Evolutionary conservation across 2,888 invertebrate genomes (phyloP).

Genomic region (Melanophora roralis): DNA sequence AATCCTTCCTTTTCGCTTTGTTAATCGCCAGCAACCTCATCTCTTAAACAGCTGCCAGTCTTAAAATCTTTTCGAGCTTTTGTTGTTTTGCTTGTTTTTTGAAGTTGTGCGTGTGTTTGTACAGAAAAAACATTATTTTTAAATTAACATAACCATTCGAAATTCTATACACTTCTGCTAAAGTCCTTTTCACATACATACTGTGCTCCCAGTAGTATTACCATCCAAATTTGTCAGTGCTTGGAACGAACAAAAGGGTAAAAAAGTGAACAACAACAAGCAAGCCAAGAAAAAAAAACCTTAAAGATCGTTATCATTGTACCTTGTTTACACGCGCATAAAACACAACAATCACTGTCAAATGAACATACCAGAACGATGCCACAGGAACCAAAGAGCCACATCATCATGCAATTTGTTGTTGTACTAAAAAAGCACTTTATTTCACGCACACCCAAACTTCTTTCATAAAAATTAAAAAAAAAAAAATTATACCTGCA

Average conservation of each 20-base stretch:
- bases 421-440: neutral
- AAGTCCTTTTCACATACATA: slow-evolving; percentile 43
- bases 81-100: neutral
- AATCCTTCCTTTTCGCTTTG: slow-evolving; percentile 51
- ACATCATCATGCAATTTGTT: neutral
- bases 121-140: slow-evolving; percentile 49
- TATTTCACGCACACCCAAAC: slow-evolving; percentile 4
- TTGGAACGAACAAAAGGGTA: slow-evolving; percentile 4
- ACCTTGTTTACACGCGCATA: slow-evolving; percentile 72
- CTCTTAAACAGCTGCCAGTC: slow-evolving; percentile 56
- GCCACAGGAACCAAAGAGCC: slow-evolving; percentile 24
- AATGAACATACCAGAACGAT: slow-evolving; percentile 58
- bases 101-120: slow-evolving; percentile 17
- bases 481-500: slow-evolving; percentile 50
- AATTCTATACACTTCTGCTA: slow-evolving; percentile 48
- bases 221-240: slow-evolving; percentile 11
- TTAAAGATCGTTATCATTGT: slow-evolving; percentile 64
- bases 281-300: slow-evolving; percentile 11
- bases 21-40: slow-evolving; percentile 35
- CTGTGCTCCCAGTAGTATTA: slow-evolving; percentile 31
- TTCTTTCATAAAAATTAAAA: neutral
- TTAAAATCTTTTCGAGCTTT: slow-evolving; percentile 40
- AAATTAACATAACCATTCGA: slow-evolving; percentile 55
- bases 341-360: slow-evolving; percentile 61
- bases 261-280: slow-evolving; percentile 32